Percentiles rank a stretch among this genome's conserved stretches.
phyloP scores from a whole-genome alignment of 1,140 invertebrate genomes.

The Wasmannia auropunctata region DNA sequence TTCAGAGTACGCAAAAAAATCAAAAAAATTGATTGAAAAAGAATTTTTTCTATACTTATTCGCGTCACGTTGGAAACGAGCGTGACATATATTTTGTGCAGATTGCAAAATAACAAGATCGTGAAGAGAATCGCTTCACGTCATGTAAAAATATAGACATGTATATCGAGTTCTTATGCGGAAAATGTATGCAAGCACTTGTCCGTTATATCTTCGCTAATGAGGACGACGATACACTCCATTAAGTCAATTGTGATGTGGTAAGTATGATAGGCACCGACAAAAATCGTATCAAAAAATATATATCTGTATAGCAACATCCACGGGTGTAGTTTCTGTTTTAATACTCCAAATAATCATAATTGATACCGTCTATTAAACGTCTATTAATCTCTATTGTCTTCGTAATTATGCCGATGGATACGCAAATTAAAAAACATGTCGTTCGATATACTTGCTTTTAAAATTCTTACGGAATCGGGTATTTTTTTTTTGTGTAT shows the following conservation, averaged over 20 bases:
- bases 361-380: not conserved
- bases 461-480: not conserved
- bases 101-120: not conserved
- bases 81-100: not conserved
- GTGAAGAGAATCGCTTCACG: not conserved
- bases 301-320: slow-evolving; percentile 30
- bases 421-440: not conserved
- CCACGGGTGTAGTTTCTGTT: not conserved
- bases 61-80: not conserved
- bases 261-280: slow-evolving; percentile 63
- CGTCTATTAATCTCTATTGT: not conserved
- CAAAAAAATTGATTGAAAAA: not conserved
- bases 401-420: not conserved
- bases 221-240: slow-evolving; percentile 75
- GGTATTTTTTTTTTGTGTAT: not conserved
- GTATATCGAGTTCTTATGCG: slow-evolving; percentile 44
- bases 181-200: slow-evolving; percentile 69
- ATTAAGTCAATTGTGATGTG: slow-evolving; percentile 73
- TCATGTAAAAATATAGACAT: not conserved
- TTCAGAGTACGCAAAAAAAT: not conserved
- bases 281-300: slow-evolving; percentile 65
- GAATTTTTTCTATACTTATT: not conserved
- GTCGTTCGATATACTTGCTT: not conserved
- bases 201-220: slow-evolving; percentile 70
- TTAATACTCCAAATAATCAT: not conserved